phyloP scores from a whole-genome alignment of 2,113 vertebrate genomes.

The Gymnogyps californianus region DNA sequence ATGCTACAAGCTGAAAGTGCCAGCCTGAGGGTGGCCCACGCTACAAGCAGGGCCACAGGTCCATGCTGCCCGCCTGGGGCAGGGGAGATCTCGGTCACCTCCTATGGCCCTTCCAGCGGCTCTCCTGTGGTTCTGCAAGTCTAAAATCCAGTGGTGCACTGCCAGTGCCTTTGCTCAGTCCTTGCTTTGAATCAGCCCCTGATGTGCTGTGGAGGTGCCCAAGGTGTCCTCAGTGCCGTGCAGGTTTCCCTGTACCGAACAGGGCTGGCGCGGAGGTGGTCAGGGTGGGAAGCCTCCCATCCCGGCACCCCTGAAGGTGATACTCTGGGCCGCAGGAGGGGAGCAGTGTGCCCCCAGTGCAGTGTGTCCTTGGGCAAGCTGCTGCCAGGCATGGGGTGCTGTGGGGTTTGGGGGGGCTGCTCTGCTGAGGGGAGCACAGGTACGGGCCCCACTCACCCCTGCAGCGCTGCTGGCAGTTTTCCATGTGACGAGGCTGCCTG shows the following conservation, averaged over 20 bases:
- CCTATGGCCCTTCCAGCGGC: neutral
- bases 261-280: neutral
- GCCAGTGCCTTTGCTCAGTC: neutral
- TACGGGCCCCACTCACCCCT: neutral
- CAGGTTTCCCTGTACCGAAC: neutral
- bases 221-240: fast-evolving
- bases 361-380: neutral
- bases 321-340: neutral
- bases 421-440: neutral
- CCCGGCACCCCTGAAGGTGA: neutral
- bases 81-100: neutral
- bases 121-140: neutral
- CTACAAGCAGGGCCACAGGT: neutral
- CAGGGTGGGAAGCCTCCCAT: neutral
- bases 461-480: neutral
- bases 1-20: neutral
- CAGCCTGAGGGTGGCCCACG: neutral
- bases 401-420: neutral
- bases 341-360: neutral
- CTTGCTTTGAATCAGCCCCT: neutral
- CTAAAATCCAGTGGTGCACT: neutral
- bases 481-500: neutral
- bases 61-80: neutral
- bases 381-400: neutral
- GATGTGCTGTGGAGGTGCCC: neutral